These are phyloP conservation scores for Meiosimyza platycephala DNA, from an alignment of 2,888 invertebrate species.

Conservation along the genomic window DNA sequence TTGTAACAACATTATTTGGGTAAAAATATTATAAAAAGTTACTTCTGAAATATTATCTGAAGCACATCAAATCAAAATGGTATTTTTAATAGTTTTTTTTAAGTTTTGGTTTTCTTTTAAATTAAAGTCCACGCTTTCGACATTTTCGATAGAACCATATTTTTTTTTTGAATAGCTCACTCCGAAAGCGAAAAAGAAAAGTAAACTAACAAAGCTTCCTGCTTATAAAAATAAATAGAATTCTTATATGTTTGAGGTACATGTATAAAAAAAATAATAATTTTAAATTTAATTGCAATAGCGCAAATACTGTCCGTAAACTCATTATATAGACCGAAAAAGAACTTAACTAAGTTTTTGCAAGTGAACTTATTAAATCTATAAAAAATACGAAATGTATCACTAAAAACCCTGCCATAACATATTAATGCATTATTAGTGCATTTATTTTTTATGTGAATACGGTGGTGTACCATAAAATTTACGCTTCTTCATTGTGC, in stretches of 20 bases:
- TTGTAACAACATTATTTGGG: too few species aligned
- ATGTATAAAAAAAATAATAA: neutral
- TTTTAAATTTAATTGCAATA: too few species aligned
- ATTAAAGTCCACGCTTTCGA: too few species aligned
- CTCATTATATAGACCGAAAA: neutral
- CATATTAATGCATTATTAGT: too few species aligned
- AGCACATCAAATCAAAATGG: too few species aligned
- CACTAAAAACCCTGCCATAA: neutral
- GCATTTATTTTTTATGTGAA: slow-evolving; percentile 25
- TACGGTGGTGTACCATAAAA: slow-evolving; percentile 62
- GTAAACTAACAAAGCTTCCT: neutral
- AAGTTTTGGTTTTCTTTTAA: too few species aligned
- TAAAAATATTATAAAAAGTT: too few species aligned
- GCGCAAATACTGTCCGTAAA: neutral
- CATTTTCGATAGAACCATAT: too few species aligned
- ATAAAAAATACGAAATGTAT: neutral
- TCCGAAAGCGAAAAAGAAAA: neutral
- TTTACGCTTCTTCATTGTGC: slow-evolving; percentile 63
- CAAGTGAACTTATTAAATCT: neutral
- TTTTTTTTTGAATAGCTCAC: too few species aligned
- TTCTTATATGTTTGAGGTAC: neutral
- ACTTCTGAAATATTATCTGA: too few species aligned
- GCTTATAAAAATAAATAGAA: slow-evolving; percentile 8
- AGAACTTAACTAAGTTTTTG: neutral
- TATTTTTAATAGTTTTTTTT: too few species aligned